Evolutionary conservation across 2,797 vertebrate genomes (phyloP).

Genomic region (Lithobates sylvaticus): DNA sequence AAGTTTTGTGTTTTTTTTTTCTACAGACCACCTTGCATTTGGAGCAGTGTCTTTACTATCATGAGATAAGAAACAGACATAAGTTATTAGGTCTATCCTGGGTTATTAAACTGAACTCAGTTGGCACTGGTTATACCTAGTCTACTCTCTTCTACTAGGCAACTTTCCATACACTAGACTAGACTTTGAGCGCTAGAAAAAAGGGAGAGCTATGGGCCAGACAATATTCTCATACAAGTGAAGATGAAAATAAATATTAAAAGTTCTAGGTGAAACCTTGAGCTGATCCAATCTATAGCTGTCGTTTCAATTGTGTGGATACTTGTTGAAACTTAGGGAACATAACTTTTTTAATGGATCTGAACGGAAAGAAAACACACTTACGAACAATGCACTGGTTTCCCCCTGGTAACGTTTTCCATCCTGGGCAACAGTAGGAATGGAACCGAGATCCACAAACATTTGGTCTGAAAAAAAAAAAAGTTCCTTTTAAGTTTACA

Average conservation of each 20-base stretch:
- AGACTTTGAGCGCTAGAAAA: conserved; percentile 27
- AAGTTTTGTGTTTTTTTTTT: too few species aligned
- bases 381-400: conserved; percentile 99
- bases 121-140: conserved; percentile 10
- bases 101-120: conserved; percentile 22
- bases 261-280: too few species aligned
- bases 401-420: conserved; percentile 96
- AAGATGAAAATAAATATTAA: not conserved
- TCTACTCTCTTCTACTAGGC: not conserved
- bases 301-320: not conserved
- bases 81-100: not conserved
- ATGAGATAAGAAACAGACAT: conserved; percentile 20
- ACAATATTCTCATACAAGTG: not conserved
- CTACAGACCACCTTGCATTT: conserved; percentile 24
- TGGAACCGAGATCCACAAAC: conserved; percentile 98
- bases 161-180: not conserved
- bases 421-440: conserved; percentile 97
- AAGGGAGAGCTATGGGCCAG: not conserved
- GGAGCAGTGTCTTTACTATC: not conserved
- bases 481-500: not conserved
- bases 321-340: not conserved
- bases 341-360: not conserved
- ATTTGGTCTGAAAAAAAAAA: conserved; percentile 84
- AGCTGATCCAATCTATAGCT: not conserved
- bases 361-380: conserved; percentile 69